Conservation (phyloP, 1,140 invertebrate species). For the Zaprionus davidi region DNA sequence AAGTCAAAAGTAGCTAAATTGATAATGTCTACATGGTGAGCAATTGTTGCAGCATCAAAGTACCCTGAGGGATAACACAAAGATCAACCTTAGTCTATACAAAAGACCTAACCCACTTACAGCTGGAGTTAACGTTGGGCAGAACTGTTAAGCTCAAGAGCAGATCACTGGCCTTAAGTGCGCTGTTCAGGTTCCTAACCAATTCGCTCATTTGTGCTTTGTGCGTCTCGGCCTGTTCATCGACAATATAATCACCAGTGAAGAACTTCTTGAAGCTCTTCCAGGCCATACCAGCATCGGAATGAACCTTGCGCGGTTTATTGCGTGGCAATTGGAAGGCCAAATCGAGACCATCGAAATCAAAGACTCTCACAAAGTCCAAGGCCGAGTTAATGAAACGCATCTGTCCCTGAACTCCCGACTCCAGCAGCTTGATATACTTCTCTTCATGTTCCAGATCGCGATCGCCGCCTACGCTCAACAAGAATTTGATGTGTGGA, state of each 20-base stretch:
- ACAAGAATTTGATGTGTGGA: slow-evolving; percentile 89
- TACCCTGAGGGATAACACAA: slow-evolving; percentile 88
- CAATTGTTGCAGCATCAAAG: slow-evolving; percentile 90
- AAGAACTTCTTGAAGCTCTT: slow-evolving; percentile 90
- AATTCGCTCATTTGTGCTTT: slow-evolving; percentile 89
- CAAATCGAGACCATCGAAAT: slow-evolving; percentile 93
- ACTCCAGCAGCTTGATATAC: slow-evolving; percentile 86
- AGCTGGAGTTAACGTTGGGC: slow-evolving; percentile 90
- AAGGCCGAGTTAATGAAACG: slow-evolving; percentile 90
- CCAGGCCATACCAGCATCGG: slow-evolving; percentile 88
- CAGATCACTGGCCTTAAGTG: slow-evolving; percentile 86
- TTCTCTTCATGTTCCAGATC: slow-evolving; percentile 86
- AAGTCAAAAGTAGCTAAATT: slow-evolving; percentile 93
- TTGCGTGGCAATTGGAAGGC: slow-evolving; percentile 92
- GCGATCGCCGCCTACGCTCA: slow-evolving; percentile 91
- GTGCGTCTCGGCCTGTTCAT: slow-evolving; percentile 90
- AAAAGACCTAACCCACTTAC: slow-evolving; percentile 84
- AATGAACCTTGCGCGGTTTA: slow-evolving; percentile 90
- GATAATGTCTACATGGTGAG: slow-evolving; percentile 91
- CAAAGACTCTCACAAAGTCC: slow-evolving; percentile 88
- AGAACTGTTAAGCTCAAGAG: slow-evolving; percentile 89
- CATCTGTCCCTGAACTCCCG: slow-evolving; percentile 87
- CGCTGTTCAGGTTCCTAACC: slow-evolving; percentile 89
- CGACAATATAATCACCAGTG: slow-evolving; percentile 88
- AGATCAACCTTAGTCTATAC: too few relatives aligned